Base-by-base conservation (phyloP, 2,113 vertebrate species). In the Antechinus flavipes region DNA sequence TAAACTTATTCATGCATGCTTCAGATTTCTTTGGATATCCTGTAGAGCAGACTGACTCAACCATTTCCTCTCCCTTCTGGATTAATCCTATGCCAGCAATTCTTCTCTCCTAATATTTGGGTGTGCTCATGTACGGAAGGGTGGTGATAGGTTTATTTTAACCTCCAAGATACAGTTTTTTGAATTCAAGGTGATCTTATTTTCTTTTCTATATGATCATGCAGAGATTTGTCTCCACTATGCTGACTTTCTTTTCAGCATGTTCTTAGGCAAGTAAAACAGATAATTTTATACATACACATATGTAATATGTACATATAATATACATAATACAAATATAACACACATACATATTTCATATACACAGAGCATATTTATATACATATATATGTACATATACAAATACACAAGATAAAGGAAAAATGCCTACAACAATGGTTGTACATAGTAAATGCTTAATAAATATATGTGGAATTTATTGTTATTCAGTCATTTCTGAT, bases 1-100 rank as follows among this genome's bases (percentile, higher is more conserved):
- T 84, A 30, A 52, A 16, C 24, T 30, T 61, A 27, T 92, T 53
- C 11, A 53, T n/a, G 30, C 9, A 24, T 54, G 46, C 53, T n/a
- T 25, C 50, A 35, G 26, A 91, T 47, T 89, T 52, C 54, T 90
- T 84, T 27, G 30, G 14, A 46, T 24, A 14, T 53, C 68, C 49
- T 25, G 19, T 90, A 53, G 89, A 54, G 47, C 53, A 76, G 94
- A 50, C 50, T 26, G 53, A 30, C 46, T 90, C 46, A 52, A 90
- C 24, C 90, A 90, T 27, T 52, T 90, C 90, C 90, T 52, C 93
- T 93, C 93, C n/a, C 91, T 61, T 91, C 90, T 92, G 54, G n/a
- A 58, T 54, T 55, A 46, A 94, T 35, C 3, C 5, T 53, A 76
- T 24, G 92, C 52, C 56, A 54, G 91, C 42, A 23, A 95, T 94